These are phyloP conservation scores for Parotocinclus haroldoi DNA, from an alignment of 2,797 vertebrate species.

Conservation along the genomic window DNA sequence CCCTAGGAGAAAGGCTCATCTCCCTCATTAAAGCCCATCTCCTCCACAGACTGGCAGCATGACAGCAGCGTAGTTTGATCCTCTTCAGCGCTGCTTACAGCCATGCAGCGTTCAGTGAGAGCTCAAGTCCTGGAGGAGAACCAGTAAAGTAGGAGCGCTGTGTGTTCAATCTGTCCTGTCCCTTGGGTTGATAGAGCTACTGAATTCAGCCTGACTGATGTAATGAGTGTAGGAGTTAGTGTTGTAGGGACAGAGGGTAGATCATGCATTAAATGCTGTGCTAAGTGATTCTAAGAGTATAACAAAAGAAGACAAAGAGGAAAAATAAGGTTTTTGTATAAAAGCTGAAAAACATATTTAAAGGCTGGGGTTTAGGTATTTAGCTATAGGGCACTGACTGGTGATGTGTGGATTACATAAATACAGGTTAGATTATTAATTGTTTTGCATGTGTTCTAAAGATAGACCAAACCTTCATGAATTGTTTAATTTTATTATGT, in stretches of 20 bases:
- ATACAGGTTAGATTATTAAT: no score
- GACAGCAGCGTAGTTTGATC: constrained; percentile 31
- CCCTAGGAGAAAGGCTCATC: constrained; percentile 17
- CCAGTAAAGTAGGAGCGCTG: constrained; percentile 3
- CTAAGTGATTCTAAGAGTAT: no score
- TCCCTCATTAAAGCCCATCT: constrained; percentile 34
- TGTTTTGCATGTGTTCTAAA: no score
- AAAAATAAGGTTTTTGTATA: no score
- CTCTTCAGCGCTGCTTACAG: constrained; percentile 20
- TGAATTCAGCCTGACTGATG: constrained; percentile 3
- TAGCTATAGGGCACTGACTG: no score
- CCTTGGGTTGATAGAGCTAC: constrained; percentile 8
- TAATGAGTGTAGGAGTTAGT: not conserved
- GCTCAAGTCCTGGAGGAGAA: not conserved
- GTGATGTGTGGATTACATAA: no score
- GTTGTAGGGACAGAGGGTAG: not conserved
- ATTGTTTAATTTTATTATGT: no score
- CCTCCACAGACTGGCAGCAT: constrained; percentile 32
- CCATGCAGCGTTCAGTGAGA: constrained; percentile 8
- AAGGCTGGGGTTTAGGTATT: no score
- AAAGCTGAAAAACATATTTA: no score
- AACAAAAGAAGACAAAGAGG: not conserved
- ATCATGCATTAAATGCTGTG: not conserved
- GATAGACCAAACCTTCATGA: no score
- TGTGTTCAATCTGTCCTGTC: not conserved